A percentile compares a stretch with the other conserved stretches of the same genome.
These are phyloP conservation scores for Agapetus fuscipes DNA, from an alignment of 2,888 invertebrate species.

Conservation along the genomic window DNA sequence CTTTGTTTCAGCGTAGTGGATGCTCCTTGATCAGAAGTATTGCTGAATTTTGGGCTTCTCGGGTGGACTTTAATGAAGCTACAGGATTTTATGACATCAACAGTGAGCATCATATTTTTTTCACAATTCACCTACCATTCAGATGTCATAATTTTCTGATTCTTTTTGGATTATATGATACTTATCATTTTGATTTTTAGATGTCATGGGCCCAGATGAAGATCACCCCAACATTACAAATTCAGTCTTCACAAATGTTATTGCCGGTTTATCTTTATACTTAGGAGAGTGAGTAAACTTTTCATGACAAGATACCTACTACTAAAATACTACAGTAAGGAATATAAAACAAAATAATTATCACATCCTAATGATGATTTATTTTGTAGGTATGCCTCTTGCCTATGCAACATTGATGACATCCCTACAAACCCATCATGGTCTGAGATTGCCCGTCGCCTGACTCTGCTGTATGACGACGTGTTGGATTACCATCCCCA, in stretches of 20 bases:
- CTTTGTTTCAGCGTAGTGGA: slow-evolving; percentile 26
- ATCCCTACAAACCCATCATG: slow-evolving; percentile 9
- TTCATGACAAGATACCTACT: neutral
- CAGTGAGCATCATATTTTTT: slow-evolving; percentile 22
- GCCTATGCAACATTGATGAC: slow-evolving; percentile 9
- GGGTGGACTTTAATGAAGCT: slow-evolving; percentile 26
- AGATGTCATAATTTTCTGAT: no score
- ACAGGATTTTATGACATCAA: slow-evolving; percentile 26
- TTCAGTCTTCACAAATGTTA: slow-evolving; percentile 34
- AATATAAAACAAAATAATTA: no score
- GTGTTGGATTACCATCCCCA: slow-evolving; percentile 32
- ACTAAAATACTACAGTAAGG: neutral
- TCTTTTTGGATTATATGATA: no score
- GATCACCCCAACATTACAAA: slow-evolving; percentile 32
- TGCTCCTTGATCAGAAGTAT: slow-evolving; percentile 31
- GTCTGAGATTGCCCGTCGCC: slow-evolving; percentile 25
- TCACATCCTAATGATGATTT: no score
- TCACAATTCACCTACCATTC: neutral
- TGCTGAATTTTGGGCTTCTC: slow-evolving; percentile 31
- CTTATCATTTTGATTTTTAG: no score
- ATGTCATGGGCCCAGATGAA: slow-evolving; percentile 37
- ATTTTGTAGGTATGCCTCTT: slow-evolving; percentile 14
- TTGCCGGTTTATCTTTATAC: slow-evolving; percentile 29
- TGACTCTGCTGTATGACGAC: slow-evolving; percentile 28
- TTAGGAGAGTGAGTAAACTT: slow-evolving; percentile 28